Percentiles rank a stretch among this genome's conserved stretches.
These are phyloP conservation scores for Erynnis tages DNA, from an alignment of 2,888 invertebrate species.

Conservation along the genomic window DNA sequence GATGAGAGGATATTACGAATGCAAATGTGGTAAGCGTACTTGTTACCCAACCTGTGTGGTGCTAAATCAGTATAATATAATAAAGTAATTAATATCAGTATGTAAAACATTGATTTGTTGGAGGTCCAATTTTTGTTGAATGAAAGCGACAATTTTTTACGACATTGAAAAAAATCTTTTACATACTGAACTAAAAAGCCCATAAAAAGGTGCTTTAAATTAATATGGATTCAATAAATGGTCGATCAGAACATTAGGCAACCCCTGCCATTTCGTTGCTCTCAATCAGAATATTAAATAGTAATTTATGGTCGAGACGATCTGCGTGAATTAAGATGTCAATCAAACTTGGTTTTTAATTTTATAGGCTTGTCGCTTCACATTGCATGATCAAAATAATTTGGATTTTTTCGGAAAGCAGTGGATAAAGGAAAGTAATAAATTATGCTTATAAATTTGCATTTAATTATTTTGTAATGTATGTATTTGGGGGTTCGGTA, in stretches of 20 bases:
- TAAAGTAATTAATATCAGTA: background rate
- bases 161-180: too few relatives aligned
- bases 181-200: too few relatives aligned
- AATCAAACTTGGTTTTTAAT: slow-evolving; percentile 11
- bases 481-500: slow-evolving; percentile 14
- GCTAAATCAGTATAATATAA: background rate
- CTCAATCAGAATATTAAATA: slow-evolving; percentile 9
- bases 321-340: slow-evolving; percentile 8
- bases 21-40: too few relatives aligned
- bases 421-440: slow-evolving; percentile 8
- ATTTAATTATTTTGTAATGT: slow-evolving; percentile 20
- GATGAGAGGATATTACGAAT: too few relatives aligned
- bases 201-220: too few relatives aligned
- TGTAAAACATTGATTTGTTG: background rate
- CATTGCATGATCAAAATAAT: slow-evolving; percentile 14
- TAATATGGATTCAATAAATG: too few relatives aligned
- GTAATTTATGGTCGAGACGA: slow-evolving; percentile 10
- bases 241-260: too few relatives aligned
- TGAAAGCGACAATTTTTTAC: too few relatives aligned
- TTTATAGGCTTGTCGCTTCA: slow-evolving; percentile 6
- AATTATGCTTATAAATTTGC: slow-evolving; percentile 13
- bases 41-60: too few relatives aligned
- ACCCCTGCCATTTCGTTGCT: slow-evolving; percentile 13
- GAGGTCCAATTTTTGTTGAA: too few relatives aligned
- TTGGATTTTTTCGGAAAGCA: background rate